These are phyloP conservation scores for Zophobas atratus DNA, from an alignment of 1,140 invertebrate species.

Conservation along the genomic window DNA sequence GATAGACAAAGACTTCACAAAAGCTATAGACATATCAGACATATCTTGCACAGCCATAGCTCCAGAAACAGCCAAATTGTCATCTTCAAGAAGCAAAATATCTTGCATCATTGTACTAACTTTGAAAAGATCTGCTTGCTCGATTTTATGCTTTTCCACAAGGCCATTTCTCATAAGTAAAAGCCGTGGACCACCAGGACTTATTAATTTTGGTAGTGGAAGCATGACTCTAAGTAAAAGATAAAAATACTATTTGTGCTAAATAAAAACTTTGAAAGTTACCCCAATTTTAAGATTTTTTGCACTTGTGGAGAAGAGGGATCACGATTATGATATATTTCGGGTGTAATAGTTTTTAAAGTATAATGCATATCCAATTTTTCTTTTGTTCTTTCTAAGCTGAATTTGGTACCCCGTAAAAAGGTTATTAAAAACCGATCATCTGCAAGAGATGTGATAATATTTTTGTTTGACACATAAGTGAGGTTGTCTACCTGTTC, in stretches of 20 bases:
- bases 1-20: neutral
- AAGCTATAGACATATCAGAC: neutral
- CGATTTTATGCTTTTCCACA: slow-evolving; percentile 68
- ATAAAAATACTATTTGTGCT: slow-evolving; percentile 26
- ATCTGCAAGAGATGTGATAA: slow-evolving; percentile 64
- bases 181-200: slow-evolving; percentile 69
- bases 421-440: slow-evolving; percentile 76
- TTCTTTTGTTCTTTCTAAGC: slow-evolving; percentile 76
- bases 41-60: neutral
- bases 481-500: slow-evolving; percentile 46
- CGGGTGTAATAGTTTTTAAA: slow-evolving; percentile 72
- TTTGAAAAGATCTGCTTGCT: slow-evolving; percentile 62
- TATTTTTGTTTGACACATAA: neutral
- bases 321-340: slow-evolving; percentile 69
- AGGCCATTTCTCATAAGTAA: slow-evolving; percentile 69
- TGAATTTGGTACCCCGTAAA: slow-evolving; percentile 79
- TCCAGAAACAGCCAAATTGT: slow-evolving; percentile 61
- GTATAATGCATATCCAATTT: slow-evolving; percentile 77
- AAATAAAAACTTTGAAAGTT: slow-evolving; percentile 23
- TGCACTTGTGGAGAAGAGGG: slow-evolving; percentile 64
- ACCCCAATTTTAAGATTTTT: slow-evolving; percentile 63
- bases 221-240: neutral
- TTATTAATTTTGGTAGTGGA: slow-evolving; percentile 50
- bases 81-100: slow-evolving; percentile 68
- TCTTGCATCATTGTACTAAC: slow-evolving; percentile 69